Evolutionary conservation across 2,797 vertebrate genomes (phyloP), one percentile per base, ranked within the genome.

Genomic region (Pangasius macronema): DNA sequence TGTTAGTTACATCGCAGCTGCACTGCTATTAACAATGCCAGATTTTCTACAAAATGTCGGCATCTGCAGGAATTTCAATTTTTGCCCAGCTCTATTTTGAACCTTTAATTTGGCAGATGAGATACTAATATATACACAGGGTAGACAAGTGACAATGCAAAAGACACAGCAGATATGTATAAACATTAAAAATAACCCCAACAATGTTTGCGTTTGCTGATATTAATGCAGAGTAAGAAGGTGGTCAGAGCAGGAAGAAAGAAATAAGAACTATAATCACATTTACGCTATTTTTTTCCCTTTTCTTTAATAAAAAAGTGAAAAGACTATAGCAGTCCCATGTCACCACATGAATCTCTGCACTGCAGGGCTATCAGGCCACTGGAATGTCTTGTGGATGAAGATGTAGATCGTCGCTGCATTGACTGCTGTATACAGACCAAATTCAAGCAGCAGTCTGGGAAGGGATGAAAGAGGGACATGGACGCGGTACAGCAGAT

Each of bases 331-430:
- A 70, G 27, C 13, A 11, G 27, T 75, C 68, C 81, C 5, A 4
- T 30, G 27, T 91, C 89, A 99, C 99, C 98, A 99, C 98, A 99
- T 99, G 94, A 99, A 99, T 88, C 99, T 97, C 92, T 99, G 98
- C 5, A 95, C 88, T 86, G 96, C 96, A 0, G 95, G 87, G 90
- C 90, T 97, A 92, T 97, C 89, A 0, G 97, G 96, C 99, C 99
- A 99, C 0, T 92, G 94, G 91, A 99, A 99, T 1, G 97, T 96
- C 94, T 96, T 97, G 82, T 94, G 92, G 86, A 99, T 89, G 91
- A 99, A 99, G 85, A 99, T 85, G 93, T 98, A 95, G 89, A 99
- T 93, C 0, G 97, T 97, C 88, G 95, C 90, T 0, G 92, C 91
- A 51, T 99, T 99, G 57, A 99, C 91, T 5, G 85, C 16, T 0